Conservation (phyloP, 2,797 vertebrate species). For the Mus minutoides region DNA sequence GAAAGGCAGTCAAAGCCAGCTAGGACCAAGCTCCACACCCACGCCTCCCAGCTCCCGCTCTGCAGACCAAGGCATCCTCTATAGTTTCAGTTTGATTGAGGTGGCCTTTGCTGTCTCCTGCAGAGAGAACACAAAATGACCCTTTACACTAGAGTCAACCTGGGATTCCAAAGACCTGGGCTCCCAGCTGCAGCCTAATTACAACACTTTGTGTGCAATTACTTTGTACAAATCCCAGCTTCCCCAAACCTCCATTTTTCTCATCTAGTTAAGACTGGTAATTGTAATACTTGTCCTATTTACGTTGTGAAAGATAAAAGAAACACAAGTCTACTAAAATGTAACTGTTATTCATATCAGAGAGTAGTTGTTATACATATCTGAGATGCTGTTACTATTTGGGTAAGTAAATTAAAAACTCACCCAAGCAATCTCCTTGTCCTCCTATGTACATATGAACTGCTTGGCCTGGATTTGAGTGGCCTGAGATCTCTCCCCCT, state of each 20-base stretch:
- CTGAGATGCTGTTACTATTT: background rate
- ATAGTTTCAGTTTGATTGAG: background rate
- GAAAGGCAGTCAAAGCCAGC: background rate
- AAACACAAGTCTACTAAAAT: background rate
- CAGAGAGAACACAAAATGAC: conserved; percentile 7
- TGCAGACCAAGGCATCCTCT: background rate
- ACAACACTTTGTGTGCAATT: background rate
- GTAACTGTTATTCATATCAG: background rate
- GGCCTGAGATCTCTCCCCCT: background rate
- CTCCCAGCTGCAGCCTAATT: background rate
- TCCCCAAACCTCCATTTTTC: conserved; percentile 29
- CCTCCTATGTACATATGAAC: background rate
- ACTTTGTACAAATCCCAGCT: background rate
- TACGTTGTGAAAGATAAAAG: background rate
- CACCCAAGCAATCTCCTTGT: background rate
- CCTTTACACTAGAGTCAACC: background rate
- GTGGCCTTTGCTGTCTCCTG: background rate
- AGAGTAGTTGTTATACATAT: background rate
- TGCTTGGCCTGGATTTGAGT: background rate
- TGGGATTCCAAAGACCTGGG: background rate
- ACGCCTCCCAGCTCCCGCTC: background rate
- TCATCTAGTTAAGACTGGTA: background rate
- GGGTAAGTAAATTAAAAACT: background rate
- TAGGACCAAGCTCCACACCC: background rate
- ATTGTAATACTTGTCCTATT: background rate